These are phyloP conservation scores for Drosophila percnosoma DNA, from an alignment of 2,888 invertebrate genomes.

Conservation along the genomic window DNA sequence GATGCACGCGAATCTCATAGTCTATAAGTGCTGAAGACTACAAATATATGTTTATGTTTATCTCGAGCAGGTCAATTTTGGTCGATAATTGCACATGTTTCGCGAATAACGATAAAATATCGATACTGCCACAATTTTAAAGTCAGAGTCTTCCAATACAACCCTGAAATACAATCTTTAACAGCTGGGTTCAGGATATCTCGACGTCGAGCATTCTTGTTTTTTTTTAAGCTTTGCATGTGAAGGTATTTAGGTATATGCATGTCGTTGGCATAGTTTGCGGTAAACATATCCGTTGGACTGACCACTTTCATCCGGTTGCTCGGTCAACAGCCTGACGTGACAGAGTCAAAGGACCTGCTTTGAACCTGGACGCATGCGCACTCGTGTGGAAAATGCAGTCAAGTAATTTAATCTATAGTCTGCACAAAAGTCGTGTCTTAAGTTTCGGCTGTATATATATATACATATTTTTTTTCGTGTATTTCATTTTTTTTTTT, in stretches of 20 bases:
- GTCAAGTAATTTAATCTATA: conserved; percentile 70
- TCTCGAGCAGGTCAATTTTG: not conserved
- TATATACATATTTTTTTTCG: not conserved
- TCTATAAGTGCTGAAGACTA: not conserved
- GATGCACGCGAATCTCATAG: not conserved
- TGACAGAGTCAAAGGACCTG: conserved; percentile 53
- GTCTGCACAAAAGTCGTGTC: conserved; percentile 61
- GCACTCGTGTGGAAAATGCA: conserved; percentile 78
- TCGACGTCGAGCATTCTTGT: not conserved
- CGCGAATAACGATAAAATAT: not conserved
- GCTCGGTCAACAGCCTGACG: conserved; percentile 69
- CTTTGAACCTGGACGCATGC: conserved; percentile 73
- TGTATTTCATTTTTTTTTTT: conserved; percentile 1
- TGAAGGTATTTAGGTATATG: conserved; percentile 44
- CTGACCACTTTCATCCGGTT: conserved; percentile 79
- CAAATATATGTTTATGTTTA: not conserved
- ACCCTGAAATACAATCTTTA: not conserved
- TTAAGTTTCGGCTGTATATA: conserved; percentile 53
- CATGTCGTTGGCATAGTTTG: conserved; percentile 39
- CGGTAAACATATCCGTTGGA: conserved; percentile 77
- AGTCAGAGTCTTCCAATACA: not conserved
- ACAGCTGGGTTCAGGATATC: not conserved
- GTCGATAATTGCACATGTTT: not conserved
- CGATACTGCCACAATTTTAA: not conserved
- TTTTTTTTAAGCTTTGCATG: conserved; percentile 8